Evolutionary conservation across 2,797 vertebrate genomes (phyloP), one percentile per base, ranked within the genome.

Genomic region (Arnoldichthys spilopterus): DNA sequence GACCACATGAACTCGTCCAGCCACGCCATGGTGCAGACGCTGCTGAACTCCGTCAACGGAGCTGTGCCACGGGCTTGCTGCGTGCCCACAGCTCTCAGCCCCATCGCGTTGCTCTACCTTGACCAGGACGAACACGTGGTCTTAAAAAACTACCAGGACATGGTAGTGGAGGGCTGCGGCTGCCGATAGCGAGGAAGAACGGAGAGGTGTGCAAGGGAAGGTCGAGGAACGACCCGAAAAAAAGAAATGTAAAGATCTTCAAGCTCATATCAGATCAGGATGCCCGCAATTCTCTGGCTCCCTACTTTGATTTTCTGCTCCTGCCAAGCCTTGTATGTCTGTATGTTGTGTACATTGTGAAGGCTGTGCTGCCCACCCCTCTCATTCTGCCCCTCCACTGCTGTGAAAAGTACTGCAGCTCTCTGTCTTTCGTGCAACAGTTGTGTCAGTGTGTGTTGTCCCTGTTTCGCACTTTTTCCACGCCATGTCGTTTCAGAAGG

Each of bases 1-100:
- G 94, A 95, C 84, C 94, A 95, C 89, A 95, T 96, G 94, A 96
- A 96, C 89, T 94, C 94, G 30, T 95, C 95, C 0, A 95, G 94
- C 87, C 95, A 96, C 22, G 95, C 95, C 74, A 94, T 96, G 92
- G 94, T 96, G 86, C 95, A 96, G 85, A 96, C 94, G 13, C 90
- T 96, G 88, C 91, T 96, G n/a, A 95, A 94, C 92, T 95, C 94
- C 1, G 94, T 96, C 40, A 95, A 95, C 12, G 87, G 92, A 69
- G 92, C 90, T 0, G 94, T 95, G 77, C 95, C 95, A 0, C 85
- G 90, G 45, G 92, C 94, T 43, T 95, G 94, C 88, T 96, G 95
- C 2, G 93, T 95, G 63, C 95, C 95, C 68, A 96, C 94, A 26
- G 89, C 93, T 69, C 94, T 96, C 77, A 95, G 94, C 83, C 92